A percentile compares a stretch with the other conserved stretches of the same genome.
Conservation (phyloP, 2,888 invertebrate genomes). For the Caenorhabditis panamensis region DNA sequence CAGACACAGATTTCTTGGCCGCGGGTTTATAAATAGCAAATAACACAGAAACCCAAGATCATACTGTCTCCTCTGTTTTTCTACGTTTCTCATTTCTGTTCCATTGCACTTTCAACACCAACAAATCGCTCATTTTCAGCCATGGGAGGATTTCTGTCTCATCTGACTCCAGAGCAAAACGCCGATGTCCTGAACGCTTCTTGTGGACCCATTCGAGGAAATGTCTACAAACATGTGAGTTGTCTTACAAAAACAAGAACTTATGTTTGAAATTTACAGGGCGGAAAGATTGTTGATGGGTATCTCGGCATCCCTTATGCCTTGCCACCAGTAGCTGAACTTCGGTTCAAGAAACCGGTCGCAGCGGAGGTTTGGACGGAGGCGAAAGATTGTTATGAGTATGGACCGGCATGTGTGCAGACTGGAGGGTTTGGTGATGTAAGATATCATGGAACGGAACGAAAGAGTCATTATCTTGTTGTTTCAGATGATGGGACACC, state of each 20-base stretch:
- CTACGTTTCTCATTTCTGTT: too few relatives aligned
- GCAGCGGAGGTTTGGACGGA: conserved; percentile 63
- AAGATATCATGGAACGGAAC: conserved; percentile 37
- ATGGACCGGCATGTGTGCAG: conserved; percentile 71
- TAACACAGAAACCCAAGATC: too few relatives aligned
- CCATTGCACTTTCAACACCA: too few relatives aligned
- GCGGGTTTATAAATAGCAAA: too few relatives aligned
- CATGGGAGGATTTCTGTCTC: conserved; percentile 50
- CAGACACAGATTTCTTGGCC: too few relatives aligned
- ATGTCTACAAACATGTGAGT: conserved; percentile 48
- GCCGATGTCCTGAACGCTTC: conserved; percentile 37
- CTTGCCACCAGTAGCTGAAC: conserved; percentile 61
- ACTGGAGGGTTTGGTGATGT: conserved; percentile 57
- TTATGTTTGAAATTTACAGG: conserved; percentile 20
- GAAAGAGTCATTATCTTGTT: too few relatives aligned
- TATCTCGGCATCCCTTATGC: conserved; percentile 67
- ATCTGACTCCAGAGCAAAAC: conserved; percentile 44
- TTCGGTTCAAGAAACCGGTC: conserved; percentile 66
- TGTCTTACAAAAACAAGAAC: neutral
- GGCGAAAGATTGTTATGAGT: conserved; percentile 64
- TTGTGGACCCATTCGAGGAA: conserved; percentile 47
- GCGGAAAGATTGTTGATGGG: conserved; percentile 53
- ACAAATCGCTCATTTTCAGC: too few relatives aligned
- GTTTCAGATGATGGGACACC: conserved; percentile 13
- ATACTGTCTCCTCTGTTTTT: too few relatives aligned